phyloP scores from a whole-genome alignment of 2,113 vertebrate species.

The Tricholaema leucomelas region DNA sequence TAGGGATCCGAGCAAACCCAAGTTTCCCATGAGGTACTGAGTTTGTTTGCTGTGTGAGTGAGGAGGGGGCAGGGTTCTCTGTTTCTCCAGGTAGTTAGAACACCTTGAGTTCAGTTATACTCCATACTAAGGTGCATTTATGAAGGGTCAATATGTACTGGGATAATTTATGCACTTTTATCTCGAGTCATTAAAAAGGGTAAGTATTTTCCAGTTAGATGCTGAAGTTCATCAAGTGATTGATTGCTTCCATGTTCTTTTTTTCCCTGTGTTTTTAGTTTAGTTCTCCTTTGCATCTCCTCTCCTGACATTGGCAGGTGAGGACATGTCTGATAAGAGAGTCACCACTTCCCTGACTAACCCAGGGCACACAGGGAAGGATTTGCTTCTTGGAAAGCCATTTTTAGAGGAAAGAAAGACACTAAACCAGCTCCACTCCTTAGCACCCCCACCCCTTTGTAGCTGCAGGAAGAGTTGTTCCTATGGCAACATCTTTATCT shows the following conservation, averaged over 20 bases:
- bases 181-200: constrained; percentile 48
- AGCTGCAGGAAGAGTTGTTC: neutral
- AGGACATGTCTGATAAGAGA: neutral
- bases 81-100: constrained; percentile 32
- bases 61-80: constrained; percentile 28
- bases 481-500: neutral
- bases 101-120: constrained; percentile 11
- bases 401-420: neutral
- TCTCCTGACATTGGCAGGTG: neutral
- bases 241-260: constrained; percentile 25
- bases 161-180: constrained; percentile 48
- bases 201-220: constrained; percentile 44
- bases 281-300: neutral
- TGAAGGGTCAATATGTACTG: constrained; percentile 18
- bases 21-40: constrained; percentile 9
- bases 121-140: constrained; percentile 49
- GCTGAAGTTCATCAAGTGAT: neutral
- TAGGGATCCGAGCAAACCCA: neutral
- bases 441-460: neutral
- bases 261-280: constrained; percentile 11
- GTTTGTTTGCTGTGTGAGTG: neutral
- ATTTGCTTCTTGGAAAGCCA: neutral
- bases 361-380: neutral
- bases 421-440: neutral
- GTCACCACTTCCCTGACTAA: neutral